Percentiles rank a stretch among this genome's conserved stretches.
These are phyloP conservation scores for Archips crataeganus DNA, from an alignment of 2,888 invertebrate species.

Conservation along the genomic window DNA sequence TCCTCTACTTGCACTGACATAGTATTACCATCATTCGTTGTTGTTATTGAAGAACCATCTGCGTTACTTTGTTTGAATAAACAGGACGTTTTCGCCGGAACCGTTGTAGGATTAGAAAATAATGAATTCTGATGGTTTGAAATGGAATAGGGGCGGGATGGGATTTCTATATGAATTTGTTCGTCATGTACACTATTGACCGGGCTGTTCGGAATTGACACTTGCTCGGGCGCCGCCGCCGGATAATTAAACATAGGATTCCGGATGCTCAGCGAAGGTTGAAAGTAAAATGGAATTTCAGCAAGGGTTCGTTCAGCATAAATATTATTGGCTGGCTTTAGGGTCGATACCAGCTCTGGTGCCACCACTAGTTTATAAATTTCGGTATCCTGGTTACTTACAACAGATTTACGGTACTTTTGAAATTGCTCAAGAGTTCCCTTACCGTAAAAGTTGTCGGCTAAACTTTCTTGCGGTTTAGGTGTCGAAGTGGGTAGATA, in stretches of 20 bases:
- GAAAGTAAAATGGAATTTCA: background rate
- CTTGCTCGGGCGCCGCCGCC: background rate
- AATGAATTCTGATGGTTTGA: background rate
- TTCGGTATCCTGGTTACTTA: slow-evolving; percentile 31
- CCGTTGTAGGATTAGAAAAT: background rate
- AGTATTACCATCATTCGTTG: background rate
- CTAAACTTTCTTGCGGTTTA: slow-evolving; percentile 3
- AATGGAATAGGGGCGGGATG: background rate
- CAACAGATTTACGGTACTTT: background rate
- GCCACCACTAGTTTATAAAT: slow-evolving; percentile 49
- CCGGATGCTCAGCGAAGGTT: background rate
- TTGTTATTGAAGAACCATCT: slow-evolving; percentile 1
- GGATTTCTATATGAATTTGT: background rate
- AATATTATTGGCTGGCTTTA: background rate
- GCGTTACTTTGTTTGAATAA: background rate
- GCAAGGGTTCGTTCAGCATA: background rate
- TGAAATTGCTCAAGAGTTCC: background rate
- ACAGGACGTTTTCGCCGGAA: slow-evolving; percentile 7
- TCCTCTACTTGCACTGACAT: background rate
- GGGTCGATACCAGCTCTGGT: slow-evolving; percentile 44
- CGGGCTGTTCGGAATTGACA: background rate
- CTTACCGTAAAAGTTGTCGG: background rate
- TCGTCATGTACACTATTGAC: background rate
- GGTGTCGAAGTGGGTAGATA: slow-evolving; percentile 7
- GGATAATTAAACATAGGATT: background rate